Conservation (phyloP, 1,140 invertebrate species). For the Macrocentrus cingulum region DNA sequence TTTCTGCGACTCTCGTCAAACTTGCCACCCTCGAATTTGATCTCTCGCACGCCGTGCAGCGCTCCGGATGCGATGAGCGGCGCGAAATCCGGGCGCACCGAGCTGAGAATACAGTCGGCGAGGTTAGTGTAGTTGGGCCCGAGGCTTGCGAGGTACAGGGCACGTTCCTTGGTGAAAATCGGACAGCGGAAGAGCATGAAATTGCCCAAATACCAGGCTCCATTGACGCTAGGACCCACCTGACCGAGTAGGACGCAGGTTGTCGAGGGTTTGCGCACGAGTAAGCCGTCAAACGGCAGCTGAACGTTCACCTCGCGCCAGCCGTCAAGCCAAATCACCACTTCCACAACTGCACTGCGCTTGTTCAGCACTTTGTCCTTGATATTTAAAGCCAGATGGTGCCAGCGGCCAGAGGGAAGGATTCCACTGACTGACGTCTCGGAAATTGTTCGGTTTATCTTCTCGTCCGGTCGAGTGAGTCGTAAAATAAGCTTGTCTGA, state of each 20-base stretch:
- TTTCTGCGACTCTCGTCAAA: conserved; percentile 47
- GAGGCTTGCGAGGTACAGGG: conserved; percentile 56
- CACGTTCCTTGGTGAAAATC: conserved; percentile 57
- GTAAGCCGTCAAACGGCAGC: conserved; percentile 57
- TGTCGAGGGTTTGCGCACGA: conserved; percentile 56
- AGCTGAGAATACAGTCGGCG: conserved; percentile 57
- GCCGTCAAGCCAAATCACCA: conserved; percentile 60
- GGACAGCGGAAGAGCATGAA: conserved; percentile 59
- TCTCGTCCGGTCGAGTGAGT: conserved; percentile 62
- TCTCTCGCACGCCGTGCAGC: conserved; percentile 49
- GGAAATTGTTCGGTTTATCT: conserved; percentile 60
- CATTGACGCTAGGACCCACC: conserved; percentile 44
- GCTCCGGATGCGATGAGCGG: conserved; percentile 52
- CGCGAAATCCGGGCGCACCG: conserved; percentile 55
- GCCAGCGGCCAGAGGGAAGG: conserved; percentile 61
- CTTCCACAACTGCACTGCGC: conserved; percentile 63
- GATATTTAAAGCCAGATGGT: conserved; percentile 65
- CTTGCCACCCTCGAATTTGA: conserved; percentile 50
- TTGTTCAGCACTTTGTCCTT: conserved; percentile 62
- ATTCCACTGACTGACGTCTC: conserved; percentile 59
- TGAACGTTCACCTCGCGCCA: conserved; percentile 56
- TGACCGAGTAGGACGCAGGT: conserved; percentile 60
- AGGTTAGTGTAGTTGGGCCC: conserved; percentile 61
- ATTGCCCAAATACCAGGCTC: conserved; percentile 60
- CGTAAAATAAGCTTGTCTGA: conserved; percentile 60